Conservation (phyloP, 2,113 vertebrate species). For the Dinomys branickii region DNA sequence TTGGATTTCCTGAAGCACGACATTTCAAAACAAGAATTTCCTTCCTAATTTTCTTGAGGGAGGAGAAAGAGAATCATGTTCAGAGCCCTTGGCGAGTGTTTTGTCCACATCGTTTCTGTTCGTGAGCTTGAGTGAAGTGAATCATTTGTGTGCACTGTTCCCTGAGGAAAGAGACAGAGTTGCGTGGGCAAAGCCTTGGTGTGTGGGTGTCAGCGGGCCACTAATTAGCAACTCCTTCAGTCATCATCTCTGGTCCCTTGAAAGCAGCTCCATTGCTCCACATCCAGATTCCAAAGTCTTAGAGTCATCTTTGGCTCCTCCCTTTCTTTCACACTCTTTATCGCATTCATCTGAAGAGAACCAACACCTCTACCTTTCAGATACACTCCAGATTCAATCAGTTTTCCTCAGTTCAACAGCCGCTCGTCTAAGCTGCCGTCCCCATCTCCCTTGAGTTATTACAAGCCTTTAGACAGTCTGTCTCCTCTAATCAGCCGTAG, state of each 20-base stretch:
- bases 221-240: not conserved
- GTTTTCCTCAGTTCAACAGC: not conserved
- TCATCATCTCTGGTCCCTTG: not conserved
- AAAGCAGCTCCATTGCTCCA: not conserved
- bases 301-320: not conserved
- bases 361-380: not conserved
- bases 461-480: not conserved
- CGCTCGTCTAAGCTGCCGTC: not conserved
- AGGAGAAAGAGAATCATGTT: constrained; percentile 24
- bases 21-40: constrained; percentile 70
- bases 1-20: constrained; percentile 32
- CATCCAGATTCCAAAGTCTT: not conserved
- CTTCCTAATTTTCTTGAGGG: constrained; percentile 50
- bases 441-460: not conserved
- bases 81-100: not conserved
- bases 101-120: not conserved
- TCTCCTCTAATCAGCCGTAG: not conserved
- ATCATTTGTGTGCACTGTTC: not conserved
- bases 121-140: not conserved
- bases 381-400: not conserved
- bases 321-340: not conserved
- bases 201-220: not conserved
- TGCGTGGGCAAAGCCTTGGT: too few relatives aligned
- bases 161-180: not conserved
- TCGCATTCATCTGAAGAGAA: not conserved